Evolutionary conservation across 2,797 vertebrate genomes (phyloP).

Genomic region (Melanotaenia parkinsoni): DNA sequence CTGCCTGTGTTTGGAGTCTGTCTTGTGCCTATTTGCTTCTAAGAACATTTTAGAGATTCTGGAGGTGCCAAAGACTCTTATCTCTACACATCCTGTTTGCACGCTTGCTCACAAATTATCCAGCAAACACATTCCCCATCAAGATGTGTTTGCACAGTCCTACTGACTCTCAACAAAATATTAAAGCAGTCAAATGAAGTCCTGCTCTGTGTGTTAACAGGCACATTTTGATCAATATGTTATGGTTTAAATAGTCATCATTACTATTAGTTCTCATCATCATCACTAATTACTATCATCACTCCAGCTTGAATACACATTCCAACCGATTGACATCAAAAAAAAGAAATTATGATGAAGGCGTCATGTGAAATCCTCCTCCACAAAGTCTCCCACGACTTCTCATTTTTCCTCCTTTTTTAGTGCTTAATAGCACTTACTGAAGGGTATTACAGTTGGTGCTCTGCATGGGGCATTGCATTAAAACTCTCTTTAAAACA

Average conservation of each 20-base stretch:
- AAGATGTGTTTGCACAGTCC: slow-evolving; percentile 29
- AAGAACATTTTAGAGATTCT: slow-evolving; percentile 38
- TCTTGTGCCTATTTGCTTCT: slow-evolving; percentile 30
- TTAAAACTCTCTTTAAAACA: slow-evolving; percentile 69
- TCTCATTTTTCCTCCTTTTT: slow-evolving; percentile 57
- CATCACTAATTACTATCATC: slow-evolving; percentile 61
- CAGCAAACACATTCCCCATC: slow-evolving; percentile 22
- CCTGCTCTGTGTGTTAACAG: slow-evolving; percentile 2
- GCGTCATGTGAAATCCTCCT: slow-evolving; percentile 63
- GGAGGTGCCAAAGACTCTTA: slow-evolving; percentile 56
- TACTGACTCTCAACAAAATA: slow-evolving; percentile 9
- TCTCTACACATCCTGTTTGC: slow-evolving; percentile 44
- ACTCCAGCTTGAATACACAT: slow-evolving; percentile 51
- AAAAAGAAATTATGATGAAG: slow-evolving; percentile 56
- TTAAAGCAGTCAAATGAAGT: background rate
- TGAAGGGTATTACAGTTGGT: slow-evolving; percentile 66
- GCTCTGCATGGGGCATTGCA: slow-evolving; percentile 74
- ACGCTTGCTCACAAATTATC: slow-evolving; percentile 36
- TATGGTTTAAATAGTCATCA: slow-evolving; percentile 48
- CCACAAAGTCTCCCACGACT: slow-evolving; percentile 46
- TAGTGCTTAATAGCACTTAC: slow-evolving; percentile 70
- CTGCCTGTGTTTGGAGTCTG: slow-evolving; percentile 52
- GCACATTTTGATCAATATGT: slow-evolving; percentile 45
- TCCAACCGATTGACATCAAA: slow-evolving; percentile 65
- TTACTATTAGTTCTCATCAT: slow-evolving; percentile 62